Evolutionary conservation across 35 echinoderm and acorn worm genomes (phyloP).

Genomic region (Lytechinus pictus): DNA sequence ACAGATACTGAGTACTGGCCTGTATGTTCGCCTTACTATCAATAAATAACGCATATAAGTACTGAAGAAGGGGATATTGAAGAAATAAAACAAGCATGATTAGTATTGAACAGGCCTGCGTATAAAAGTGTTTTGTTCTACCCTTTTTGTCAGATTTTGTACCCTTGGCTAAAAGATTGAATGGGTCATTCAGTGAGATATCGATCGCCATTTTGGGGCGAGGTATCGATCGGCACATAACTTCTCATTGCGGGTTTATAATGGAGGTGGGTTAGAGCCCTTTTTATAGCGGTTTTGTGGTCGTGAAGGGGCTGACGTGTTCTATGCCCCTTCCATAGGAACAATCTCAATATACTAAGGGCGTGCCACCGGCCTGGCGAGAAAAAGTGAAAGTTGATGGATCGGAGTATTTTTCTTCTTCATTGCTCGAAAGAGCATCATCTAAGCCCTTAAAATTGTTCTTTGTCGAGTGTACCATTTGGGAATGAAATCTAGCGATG

Average conservation of each 20-base stretch:
- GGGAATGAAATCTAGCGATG: neutral
- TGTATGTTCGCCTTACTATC: neutral
- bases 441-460: neutral
- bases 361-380: neutral
- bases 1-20: neutral
- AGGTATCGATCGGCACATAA: constrained; percentile 4
- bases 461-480: neutral
- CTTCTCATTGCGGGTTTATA: neutral
- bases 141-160: neutral
- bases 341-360: neutral
- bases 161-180: neutral
- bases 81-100: neutral
- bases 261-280: neutral
- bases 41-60: neutral
- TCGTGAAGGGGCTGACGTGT: constrained; percentile 33
- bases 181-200: neutral
- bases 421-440: neutral
- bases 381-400: neutral
- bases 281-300: neutral
- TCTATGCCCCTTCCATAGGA: constrained; percentile 17
- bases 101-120: neutral
- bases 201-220: neutral
- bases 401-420: neutral
- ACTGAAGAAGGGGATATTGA: neutral
- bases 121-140: constrained; percentile 23